Evolutionary conservation across 2,113 vertebrate genomes (phyloP).

Genomic region (Propithecus coquereli): DNA sequence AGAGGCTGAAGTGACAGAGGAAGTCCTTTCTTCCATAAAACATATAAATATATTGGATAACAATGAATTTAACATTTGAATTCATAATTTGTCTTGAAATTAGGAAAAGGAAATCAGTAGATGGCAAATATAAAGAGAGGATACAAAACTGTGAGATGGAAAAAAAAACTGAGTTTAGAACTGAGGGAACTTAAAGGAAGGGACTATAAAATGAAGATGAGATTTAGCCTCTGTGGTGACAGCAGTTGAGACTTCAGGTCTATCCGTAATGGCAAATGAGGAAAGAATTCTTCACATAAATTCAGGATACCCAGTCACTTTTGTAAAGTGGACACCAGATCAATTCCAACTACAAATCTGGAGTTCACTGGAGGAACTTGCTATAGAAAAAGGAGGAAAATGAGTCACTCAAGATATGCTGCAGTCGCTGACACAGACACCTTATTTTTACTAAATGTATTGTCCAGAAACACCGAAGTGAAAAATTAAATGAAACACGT

Average conservation of each 20-base stretch:
- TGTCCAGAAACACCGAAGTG: not conserved
- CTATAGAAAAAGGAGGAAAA: not conserved
- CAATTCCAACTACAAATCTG: not conserved
- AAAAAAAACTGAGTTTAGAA: not conserved
- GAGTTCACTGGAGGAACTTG: not conserved
- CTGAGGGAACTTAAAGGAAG: not conserved
- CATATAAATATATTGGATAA: not conserved
- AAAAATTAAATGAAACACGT: not conserved
- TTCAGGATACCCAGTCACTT: not conserved
- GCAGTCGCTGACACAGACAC: not conserved
- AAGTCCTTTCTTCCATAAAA: not conserved
- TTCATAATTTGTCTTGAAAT: not conserved
- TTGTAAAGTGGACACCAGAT: not conserved
- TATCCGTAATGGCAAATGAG: not conserved
- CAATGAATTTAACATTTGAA: not conserved
- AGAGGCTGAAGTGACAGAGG: not conserved
- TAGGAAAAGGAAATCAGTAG: not conserved
- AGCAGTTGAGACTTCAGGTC: not conserved
- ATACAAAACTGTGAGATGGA: not conserved
- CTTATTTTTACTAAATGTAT: not conserved
- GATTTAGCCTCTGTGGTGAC: not conserved
- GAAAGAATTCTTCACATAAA: not conserved
- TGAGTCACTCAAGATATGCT: too few relatives aligned
- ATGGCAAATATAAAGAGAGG: not conserved
- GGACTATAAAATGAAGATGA: not conserved